phyloP scores from a whole-genome alignment of 2,797 vertebrate species.

The Scolopax rusticola region DNA sequence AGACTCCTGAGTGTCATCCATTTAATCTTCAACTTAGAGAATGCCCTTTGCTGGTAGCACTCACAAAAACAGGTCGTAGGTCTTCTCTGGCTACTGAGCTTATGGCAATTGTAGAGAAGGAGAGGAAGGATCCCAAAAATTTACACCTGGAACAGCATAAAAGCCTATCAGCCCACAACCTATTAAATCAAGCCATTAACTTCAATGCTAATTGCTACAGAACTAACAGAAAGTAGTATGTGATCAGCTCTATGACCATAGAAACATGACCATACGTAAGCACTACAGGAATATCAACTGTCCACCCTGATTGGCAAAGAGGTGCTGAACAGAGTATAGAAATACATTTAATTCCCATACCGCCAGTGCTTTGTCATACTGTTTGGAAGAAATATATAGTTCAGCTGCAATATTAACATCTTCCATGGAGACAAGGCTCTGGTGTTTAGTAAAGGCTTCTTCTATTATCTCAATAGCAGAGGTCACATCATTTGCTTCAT shows the following conservation, averaged over 20 bases:
- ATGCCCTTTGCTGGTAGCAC: background rate
- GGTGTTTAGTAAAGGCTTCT: constrained; percentile 91
- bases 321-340: background rate
- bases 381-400: constrained; percentile 91
- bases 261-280: background rate
- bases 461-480: constrained; percentile 93
- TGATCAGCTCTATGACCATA: background rate
- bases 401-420: constrained; percentile 95
- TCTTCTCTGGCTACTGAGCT: background rate
- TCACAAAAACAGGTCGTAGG: background rate
- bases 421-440: constrained; percentile 90
- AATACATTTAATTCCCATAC: constrained; percentile 72
- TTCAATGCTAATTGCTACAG: background rate
- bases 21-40: background rate
- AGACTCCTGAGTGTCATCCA: background rate
- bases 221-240: background rate
- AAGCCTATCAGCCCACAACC: background rate
- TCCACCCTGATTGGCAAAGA: background rate
- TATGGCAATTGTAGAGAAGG: background rate
- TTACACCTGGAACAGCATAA: background rate
- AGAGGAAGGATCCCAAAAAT: background rate
- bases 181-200: background rate
- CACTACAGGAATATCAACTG: background rate
- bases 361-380: constrained; percentile 90
- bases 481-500: constrained; percentile 91